Percentiles rank a stretch among this genome's conserved stretches.
Conservation (phyloP, 2,888 invertebrate genomes). For the Caenorhabditis imperialis region DNA sequence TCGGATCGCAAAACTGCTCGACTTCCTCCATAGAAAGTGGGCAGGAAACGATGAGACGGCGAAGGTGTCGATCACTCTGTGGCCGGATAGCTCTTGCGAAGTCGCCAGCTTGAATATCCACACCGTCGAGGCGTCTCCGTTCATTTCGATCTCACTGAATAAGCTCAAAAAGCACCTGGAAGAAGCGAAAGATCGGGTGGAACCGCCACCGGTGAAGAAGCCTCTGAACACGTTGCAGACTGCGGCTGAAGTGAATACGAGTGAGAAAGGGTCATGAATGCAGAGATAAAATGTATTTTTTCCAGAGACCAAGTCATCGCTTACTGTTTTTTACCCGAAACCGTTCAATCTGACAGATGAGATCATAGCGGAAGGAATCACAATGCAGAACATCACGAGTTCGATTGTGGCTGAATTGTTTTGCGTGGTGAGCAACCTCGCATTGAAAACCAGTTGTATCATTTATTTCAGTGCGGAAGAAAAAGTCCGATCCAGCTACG, state of each 20-base stretch:
- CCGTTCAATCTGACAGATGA: constrained; percentile 52
- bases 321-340: constrained; percentile 34
- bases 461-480: constrained; percentile 59
- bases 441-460: neutral
- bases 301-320: constrained; percentile 38
- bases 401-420: constrained; percentile 67
- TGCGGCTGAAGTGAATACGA: constrained; percentile 15
- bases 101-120: constrained; percentile 36
- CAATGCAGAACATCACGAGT: constrained; percentile 46
- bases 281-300: constrained; percentile 6
- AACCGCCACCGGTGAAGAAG: neutral
- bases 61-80: constrained; percentile 19
- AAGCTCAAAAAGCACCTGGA: constrained; percentile 31
- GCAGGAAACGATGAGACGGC: neutral
- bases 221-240: neutral
- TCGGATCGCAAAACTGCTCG: constrained; percentile 60
- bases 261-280: constrained; percentile 6
- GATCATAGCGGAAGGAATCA: constrained; percentile 57
- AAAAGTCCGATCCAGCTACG: constrained; percentile 53
- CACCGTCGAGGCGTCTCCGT: constrained; percentile 29
- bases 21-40: constrained; percentile 67
- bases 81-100: constrained; percentile 43
- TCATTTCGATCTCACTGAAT: constrained; percentile 34
- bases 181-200: constrained; percentile 5
- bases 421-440: constrained; percentile 53